Evolutionary conservation across 2,797 vertebrate species (phyloP).

Genomic region (Acestrorhynchus altus): DNA sequence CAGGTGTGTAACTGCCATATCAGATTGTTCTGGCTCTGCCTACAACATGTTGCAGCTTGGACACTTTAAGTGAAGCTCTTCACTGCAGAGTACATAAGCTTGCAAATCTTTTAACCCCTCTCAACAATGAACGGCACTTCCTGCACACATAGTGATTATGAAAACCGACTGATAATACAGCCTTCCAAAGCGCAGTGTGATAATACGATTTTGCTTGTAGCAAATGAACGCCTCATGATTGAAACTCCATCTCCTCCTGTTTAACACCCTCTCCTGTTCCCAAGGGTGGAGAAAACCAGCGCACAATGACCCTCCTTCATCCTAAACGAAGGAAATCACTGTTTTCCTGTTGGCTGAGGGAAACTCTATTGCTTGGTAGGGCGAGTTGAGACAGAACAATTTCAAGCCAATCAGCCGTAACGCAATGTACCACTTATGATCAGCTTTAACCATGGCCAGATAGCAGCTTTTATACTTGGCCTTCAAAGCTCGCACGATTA

Average conservation of each 20-base stretch:
- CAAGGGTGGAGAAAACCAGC: constrained; percentile 66
- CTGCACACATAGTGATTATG: background rate
- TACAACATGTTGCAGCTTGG: background rate
- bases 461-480: constrained; percentile 74
- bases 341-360: constrained; percentile 77
- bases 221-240: constrained; percentile 18
- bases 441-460: constrained; percentile 77
- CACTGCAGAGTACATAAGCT: background rate
- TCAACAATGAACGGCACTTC: background rate
- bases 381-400: constrained; percentile 61
- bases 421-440: constrained; percentile 76
- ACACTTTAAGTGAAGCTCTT: background rate
- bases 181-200: background rate
- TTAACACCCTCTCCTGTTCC: constrained; percentile 67
- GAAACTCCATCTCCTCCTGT: constrained; percentile 61
- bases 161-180: constrained; percentile 7
- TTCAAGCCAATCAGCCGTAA: constrained; percentile 78
- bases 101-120: background rate
- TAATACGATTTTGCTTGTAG: background rate
- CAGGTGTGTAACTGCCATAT: background rate
- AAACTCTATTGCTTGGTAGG: constrained; percentile 61
- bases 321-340: constrained; percentile 77
- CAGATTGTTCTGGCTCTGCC: background rate
- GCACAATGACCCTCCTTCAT: constrained; percentile 66
- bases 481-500: constrained; percentile 77